Evolutionary conservation across 2,888 invertebrate species (phyloP).

Genomic region (Leptarthrus brevirostris): DNA sequence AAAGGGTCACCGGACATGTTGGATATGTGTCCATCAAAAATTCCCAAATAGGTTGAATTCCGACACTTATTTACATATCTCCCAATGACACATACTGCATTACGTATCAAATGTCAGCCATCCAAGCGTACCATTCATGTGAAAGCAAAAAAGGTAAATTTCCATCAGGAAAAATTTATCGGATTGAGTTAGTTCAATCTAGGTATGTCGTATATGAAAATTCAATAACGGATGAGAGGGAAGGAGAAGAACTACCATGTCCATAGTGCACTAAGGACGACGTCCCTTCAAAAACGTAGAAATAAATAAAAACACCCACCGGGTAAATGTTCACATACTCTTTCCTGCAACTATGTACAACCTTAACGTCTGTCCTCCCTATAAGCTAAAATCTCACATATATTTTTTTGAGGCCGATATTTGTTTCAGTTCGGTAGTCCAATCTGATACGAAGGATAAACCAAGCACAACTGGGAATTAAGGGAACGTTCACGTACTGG

Average conservation of each 20-base stretch:
- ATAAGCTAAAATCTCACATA: neutral
- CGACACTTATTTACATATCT: constrained; percentile 33
- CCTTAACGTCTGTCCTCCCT: too few relatives aligned
- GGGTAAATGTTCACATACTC: constrained; percentile 26
- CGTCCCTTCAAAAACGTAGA: constrained; percentile 17
- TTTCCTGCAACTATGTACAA: neutral
- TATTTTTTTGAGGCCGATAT: constrained; percentile 16
- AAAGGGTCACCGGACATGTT: too few relatives aligned
- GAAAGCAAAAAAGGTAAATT: neutral
- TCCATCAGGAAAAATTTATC: constrained; percentile 4
- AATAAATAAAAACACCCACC: constrained; percentile 7
- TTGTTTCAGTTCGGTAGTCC: constrained; percentile 1
- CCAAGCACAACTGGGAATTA: neutral
- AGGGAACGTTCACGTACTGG: constrained; percentile 3
- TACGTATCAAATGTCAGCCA: neutral
- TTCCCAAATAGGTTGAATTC: constrained; percentile 26
- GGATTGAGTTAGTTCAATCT: constrained; percentile 39
- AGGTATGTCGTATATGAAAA: constrained; percentile 38
- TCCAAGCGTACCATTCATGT: neutral
- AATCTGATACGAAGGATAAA: constrained; percentile 37
- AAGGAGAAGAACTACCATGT: constrained; percentile 1
- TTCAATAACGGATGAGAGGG: constrained; percentile 21
- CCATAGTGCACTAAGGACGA: constrained; percentile 12
- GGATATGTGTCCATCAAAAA: constrained; percentile 19
- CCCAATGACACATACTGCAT: constrained; percentile 1